Conservation (phyloP, 2,888 invertebrate species). For the Ectemnius lituratus region DNA sequence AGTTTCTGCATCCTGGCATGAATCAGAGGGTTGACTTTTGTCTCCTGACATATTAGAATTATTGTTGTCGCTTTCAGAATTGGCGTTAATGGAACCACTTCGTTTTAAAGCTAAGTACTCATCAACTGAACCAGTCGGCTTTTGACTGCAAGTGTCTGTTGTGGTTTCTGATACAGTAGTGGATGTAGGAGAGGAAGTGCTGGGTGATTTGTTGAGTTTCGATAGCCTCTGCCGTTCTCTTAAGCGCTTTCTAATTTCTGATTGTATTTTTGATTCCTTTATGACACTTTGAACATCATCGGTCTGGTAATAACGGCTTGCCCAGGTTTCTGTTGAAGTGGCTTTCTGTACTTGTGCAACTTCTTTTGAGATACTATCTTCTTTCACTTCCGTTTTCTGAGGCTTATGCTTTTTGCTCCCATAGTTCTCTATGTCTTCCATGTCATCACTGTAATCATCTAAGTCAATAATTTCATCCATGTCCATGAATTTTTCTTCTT, state of each 20-base stretch:
- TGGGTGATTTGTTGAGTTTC: constrained; percentile 69
- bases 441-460: constrained; percentile 75
- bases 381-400: constrained; percentile 22
- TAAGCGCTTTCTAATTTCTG: constrained; percentile 75
- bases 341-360: constrained; percentile 26
- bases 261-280: constrained; percentile 76
- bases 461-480: constrained; percentile 75
- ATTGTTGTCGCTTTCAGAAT: constrained; percentile 14
- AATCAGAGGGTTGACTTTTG: constrained; percentile 6
- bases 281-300: constrained; percentile 76
- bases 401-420: constrained; percentile 40
- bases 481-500: constrained; percentile 67
- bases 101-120: constrained; percentile 74
- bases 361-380: constrained; percentile 15
- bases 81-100: constrained; percentile 17
- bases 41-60: constrained; percentile 9
- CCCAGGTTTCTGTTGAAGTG: constrained; percentile 72
- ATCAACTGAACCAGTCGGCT: constrained; percentile 73
- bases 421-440: constrained; percentile 69
- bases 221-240: constrained; percentile 73
- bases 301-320: constrained; percentile 75
- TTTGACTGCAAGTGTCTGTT: constrained; percentile 42
- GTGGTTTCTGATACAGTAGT: constrained; percentile 26
- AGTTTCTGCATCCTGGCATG: not conserved
- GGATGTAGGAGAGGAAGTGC: constrained; percentile 30